phyloP scores from a whole-genome alignment of 2,113 vertebrate genomes.

The Gobius niger region DNA sequence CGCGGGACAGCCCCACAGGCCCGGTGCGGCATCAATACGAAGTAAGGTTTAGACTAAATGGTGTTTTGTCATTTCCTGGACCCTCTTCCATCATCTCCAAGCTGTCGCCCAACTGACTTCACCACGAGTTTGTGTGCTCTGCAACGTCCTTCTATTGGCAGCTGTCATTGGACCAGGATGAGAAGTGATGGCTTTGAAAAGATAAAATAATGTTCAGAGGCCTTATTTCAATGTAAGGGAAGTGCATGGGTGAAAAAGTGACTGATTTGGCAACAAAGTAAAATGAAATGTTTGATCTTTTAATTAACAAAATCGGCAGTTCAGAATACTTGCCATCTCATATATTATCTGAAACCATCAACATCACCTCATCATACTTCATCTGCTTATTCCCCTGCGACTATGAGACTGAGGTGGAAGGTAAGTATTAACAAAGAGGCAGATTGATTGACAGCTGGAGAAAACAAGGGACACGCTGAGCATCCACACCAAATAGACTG shows the following conservation, averaged over 20 bases:
- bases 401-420: background rate
- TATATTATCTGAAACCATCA: background rate
- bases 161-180: background rate
- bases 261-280: background rate
- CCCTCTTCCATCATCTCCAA: slow-evolving; percentile 9
- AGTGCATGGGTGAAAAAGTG: background rate
- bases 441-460: no score
- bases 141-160: background rate
- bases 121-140: background rate
- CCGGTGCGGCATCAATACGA: slow-evolving; percentile 14
- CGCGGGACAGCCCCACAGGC: background rate
- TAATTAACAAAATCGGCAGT: background rate
- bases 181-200: background rate
- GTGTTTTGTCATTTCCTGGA: slow-evolving; percentile 3
- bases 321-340: background rate
- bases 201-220: background rate
- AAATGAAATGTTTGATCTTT: background rate
- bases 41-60: slow-evolving; percentile 7
- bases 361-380: background rate
- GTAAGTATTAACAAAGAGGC: no score
- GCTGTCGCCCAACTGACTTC: background rate
- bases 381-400: background rate
- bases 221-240: no score
- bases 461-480: no score
- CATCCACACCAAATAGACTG: no score